Percentiles rank a stretch among this genome's conserved stretches.
These are phyloP conservation scores for Paratrypauchen microcephalus DNA, from an alignment of 2,797 vertebrate species.

Conservation along the genomic window DNA sequence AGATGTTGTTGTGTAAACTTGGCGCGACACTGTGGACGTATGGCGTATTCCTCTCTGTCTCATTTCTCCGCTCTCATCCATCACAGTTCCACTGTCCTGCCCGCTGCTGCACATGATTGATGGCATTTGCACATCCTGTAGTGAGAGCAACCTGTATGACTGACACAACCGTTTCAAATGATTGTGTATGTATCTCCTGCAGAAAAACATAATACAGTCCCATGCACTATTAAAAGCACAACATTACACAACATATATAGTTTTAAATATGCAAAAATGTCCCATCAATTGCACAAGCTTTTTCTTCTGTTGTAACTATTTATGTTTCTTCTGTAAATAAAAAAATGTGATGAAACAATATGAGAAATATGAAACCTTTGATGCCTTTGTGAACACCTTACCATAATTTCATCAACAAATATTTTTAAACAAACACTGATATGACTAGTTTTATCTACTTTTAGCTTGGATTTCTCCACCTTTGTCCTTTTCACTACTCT, in stretches of 20 bases:
- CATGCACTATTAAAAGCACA: no score
- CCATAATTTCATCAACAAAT: not conserved
- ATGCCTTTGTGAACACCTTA: not conserved
- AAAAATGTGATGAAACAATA: no score
- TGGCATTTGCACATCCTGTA: constrained; percentile 57
- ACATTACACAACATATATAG: no score
- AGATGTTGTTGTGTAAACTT: constrained; percentile 53
- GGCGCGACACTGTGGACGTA: constrained; percentile 53
- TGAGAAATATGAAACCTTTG: no score
- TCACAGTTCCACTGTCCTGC: constrained; percentile 63
- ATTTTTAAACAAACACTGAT: no score
- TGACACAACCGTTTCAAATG: constrained; percentile 54
- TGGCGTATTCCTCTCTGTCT: constrained; percentile 61
- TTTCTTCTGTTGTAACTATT: no score
- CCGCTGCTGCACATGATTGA: constrained; percentile 63
- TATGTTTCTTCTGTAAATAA: no score
- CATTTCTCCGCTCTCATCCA: constrained; percentile 64
- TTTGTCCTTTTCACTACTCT: not conserved
- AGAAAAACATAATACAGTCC: constrained; percentile 6
- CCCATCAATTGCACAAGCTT: no score
- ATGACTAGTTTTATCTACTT: not conserved
- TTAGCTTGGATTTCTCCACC: not conserved
- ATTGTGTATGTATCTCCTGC: constrained; percentile 23
- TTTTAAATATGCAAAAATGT: no score
- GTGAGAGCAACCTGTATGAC: constrained; percentile 45